Evolutionary conservation across 1,140 invertebrate species (phyloP).

Genomic region (Dreissena polymorpha): DNA sequence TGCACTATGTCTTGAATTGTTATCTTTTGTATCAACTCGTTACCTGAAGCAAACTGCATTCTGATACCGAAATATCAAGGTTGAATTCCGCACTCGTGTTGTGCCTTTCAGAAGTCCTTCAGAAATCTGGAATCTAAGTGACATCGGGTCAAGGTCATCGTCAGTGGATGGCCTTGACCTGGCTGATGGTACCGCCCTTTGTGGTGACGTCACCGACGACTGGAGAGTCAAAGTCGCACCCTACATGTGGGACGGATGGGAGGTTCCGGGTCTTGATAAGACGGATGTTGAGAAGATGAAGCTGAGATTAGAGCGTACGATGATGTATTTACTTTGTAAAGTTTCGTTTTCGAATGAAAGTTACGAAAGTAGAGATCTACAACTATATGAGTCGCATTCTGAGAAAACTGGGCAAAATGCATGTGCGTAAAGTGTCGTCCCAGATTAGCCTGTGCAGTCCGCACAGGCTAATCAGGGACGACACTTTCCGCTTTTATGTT

Average conservation of each 20-base stretch:
- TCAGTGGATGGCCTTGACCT: slow-evolving; percentile 25
- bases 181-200: slow-evolving; percentile 16
- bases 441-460: no score
- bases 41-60: no score
- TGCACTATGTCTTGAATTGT: no score
- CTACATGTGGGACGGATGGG: slow-evolving; percentile 44
- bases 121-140: slow-evolving; percentile 37
- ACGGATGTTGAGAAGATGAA: slow-evolving; percentile 11
- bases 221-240: slow-evolving; percentile 43
- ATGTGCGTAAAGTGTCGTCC: no score
- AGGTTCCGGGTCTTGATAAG: slow-evolving; percentile 14
- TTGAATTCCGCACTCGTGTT: no score
- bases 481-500: no score
- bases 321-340: not conserved
- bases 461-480: no score
- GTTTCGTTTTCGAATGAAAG: not conserved
- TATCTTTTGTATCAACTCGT: no score
- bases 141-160: slow-evolving; percentile 42
- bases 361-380: no score
- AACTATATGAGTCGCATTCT: no score
- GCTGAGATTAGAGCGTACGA: slow-evolving; percentile 21
- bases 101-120: not conserved
- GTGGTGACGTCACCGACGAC: slow-evolving; percentile 33
- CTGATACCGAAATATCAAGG: no score
- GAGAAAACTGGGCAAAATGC: no score